Percentiles rank a stretch among this genome's conserved stretches.
Evolutionary conservation across 2,797 vertebrate genomes (phyloP).

Genomic region (Synanceia verrucosa): DNA sequence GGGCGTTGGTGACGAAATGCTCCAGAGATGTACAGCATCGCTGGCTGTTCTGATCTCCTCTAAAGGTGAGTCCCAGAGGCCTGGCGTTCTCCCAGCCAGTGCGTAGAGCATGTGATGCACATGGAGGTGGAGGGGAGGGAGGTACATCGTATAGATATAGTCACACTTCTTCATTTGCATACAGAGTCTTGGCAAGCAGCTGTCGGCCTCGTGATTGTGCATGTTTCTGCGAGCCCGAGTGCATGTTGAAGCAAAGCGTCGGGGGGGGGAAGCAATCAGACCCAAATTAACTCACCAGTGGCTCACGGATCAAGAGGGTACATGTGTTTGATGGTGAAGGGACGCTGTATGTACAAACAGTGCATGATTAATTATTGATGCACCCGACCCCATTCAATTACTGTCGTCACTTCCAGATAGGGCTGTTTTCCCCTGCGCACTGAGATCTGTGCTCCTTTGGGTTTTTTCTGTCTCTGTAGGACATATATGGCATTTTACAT

Average conservation of each 20-base stretch:
- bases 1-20: conserved; percentile 39
- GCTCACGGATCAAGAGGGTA: conserved; percentile 40
- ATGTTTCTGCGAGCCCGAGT: conserved; percentile 26
- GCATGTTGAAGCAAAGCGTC: conserved; percentile 19
- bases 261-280: conserved; percentile 49
- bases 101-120: conserved; percentile 34
- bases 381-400: conserved; percentile 52
- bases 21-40: conserved; percentile 59
- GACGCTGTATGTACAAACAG: conserved; percentile 37
- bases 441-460: conserved; percentile 23
- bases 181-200: conserved; percentile 49
- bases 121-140: not conserved
- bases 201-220: conserved; percentile 37
- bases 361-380: conserved; percentile 69
- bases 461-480: conserved; percentile 4
- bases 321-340: conserved; percentile 55
- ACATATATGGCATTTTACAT: conserved; percentile 5
- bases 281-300: conserved; percentile 56
- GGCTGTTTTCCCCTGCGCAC: not conserved
- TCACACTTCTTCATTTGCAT: conserved; percentile 54
- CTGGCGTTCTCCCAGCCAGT: conserved; percentile 11
- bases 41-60: conserved; percentile 56
- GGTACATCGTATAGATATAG: conserved; percentile 25
- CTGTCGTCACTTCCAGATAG: conserved; percentile 28
- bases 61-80: conserved; percentile 53